Base-by-base conservation (phyloP, 2,113 vertebrate genomes). In the Esox niger region DNA sequence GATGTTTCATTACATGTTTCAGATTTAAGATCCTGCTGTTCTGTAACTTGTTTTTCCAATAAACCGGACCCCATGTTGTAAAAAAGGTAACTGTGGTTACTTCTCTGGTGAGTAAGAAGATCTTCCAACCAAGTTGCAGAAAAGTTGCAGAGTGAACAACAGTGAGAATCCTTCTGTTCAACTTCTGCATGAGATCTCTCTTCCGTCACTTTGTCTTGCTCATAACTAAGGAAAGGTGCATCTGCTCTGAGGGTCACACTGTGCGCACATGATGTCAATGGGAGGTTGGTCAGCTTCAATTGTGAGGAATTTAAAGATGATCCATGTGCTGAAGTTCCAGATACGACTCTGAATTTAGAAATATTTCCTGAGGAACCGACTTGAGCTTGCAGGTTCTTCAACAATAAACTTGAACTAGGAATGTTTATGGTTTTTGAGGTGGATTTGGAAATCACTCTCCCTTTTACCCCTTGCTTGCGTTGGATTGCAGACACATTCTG, bases 91-190 rank as follows among this genome's bases (percentile, higher is more conserved):
- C 92, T 93, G 66, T 94, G 93, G 58, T 94, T 94, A 68, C 94
- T 93, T 79, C 94, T 93, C 77, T 94, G 93, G 87, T 94, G 93
- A 80, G 93, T 84, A 27, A 87, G 61, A 20, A 97, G 89, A 72
- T 95, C 94, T 77, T 94, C 95, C 69, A 89, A 66, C 67, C 93
- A 91, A 0, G 87, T 93, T 46, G 94, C 93, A 49, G 92, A 93
- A 59, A 93, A 94, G 74, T 79, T 94, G 80, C 93, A 94, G 89
- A 94, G 88, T 0, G 92, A 92, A 82, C 93, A 94, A 38, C 92
- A 92, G 73, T 94, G 91, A 0, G 92, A 91, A 56, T 92, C 90
- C 52, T 85, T 79, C 82, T 29, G 29, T 29, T 32, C 57, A 59
- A 13, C 9, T 27, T 59, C 29, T 30, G 29, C n/a, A 30, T 30